Base-by-base conservation (phyloP, 2,888 invertebrate genomes). In the Myopa testacea region DNA sequence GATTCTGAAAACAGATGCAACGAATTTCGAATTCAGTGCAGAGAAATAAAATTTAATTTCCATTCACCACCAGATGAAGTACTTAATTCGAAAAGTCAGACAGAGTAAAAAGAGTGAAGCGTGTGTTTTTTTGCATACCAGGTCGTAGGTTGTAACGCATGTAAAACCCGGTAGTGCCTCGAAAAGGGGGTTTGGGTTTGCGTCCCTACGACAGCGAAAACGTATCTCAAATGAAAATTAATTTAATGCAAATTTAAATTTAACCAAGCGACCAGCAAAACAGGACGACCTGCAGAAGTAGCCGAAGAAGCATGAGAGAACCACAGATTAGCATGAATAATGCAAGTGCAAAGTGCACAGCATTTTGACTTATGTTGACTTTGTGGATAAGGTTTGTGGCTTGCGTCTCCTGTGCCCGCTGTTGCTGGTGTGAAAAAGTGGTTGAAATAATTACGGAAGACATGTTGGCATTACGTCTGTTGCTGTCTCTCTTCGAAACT, bases 361-460 rank as follows among this genome's bases (percentile, higher is more conserved):
- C 71, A 65, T 67, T 76, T 77, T 72, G 77, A 45, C 67, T 71
- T 72, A 19, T 65, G 65, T 38, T 65, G 65, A 65, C 65, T 37
- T 65, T 65, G 65, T 16, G 65, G 65, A 65, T 65, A 34, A 38
- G 65, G 65, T 65, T 65, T 65, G 65, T 38, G 38, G 65, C 34
- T 38, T 45, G 45, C 10, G 45, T 45, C 45, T 14, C n/a, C 14
- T 26, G 65, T 65, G 34, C 37, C 4, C 34, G 12, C 65, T 8
- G 65, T 38, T 65, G 65, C 34, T 65, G 38, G 65, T 65, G 38
- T 38, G 38, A 65, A 65, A 38, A 65, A 38, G 38, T 10, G 37
- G 34, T 65, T 34, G 38, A 65, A 65, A 38, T 65, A 65, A 65
- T 65, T 65, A 65, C 34, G 65, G 65, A 34, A 34, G 38, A 65